phyloP scores from a whole-genome alignment of 2,888 invertebrate species.

The Xestobium rufovillosum region DNA sequence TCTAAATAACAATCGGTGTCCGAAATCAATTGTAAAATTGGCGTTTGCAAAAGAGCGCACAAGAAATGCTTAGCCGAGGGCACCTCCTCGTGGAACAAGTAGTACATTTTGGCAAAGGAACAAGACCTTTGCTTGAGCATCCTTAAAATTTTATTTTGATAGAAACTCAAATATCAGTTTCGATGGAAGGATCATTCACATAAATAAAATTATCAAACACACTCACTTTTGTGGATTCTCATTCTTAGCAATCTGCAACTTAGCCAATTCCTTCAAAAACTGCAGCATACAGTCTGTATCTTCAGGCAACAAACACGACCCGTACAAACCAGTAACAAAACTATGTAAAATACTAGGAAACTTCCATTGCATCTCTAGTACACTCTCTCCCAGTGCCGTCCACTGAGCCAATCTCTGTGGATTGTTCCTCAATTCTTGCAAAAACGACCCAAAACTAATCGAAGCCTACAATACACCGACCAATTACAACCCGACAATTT shows the following conservation, averaged over 20 bases:
- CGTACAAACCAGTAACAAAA: conserved; percentile 60
- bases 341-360: conserved; percentile 46
- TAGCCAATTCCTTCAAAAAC: conserved; percentile 59
- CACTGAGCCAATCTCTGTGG: conserved; percentile 64
- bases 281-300: conserved; percentile 63
- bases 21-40: conserved; percentile 83
- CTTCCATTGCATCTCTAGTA: conserved; percentile 36
- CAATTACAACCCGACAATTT: conserved; percentile 58
- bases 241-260: conserved; percentile 61
- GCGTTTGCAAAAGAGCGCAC: conserved; percentile 83
- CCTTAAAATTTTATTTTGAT: too few species aligned
- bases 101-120: conserved; percentile 80
- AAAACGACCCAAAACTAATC: conserved; percentile 59
- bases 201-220: conserved; percentile 3
- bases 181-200: not conserved
- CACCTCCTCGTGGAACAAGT: conserved; percentile 80
- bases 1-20: conserved; percentile 89
- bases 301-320: conserved; percentile 66
- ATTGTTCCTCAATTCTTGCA: conserved; percentile 59
- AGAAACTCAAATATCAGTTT: conserved; percentile 6
- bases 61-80: conserved; percentile 89
- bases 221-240: conserved; percentile 56
- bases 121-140: conserved; percentile 78
- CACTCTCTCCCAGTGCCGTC: conserved; percentile 58
- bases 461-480: conserved; percentile 42